Base-by-base conservation (phyloP, 1,140 invertebrate species). In the Drosophila virilis region DNA sequence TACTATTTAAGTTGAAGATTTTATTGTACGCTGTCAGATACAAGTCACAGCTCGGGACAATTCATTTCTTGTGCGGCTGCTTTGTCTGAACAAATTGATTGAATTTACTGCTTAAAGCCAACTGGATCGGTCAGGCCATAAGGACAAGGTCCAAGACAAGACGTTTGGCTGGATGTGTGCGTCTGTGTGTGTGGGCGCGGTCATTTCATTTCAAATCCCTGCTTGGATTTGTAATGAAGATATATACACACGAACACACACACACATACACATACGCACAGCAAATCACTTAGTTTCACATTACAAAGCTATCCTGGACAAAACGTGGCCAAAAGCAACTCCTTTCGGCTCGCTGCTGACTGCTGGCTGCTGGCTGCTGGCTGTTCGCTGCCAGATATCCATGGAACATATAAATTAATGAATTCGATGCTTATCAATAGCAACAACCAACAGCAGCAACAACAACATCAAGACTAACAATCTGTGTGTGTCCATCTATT, bases 351-450 rank as follows among this genome's bases (percentile, higher is more conserved):
- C 8, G 42, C 66, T 79, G 73, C 68, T 75, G 58, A 48, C 70
- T 68, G 61, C 69, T 71, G 58, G 57, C 40, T 59, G 76, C 82
- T n/a, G n/a, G 42, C 66, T 79, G 73, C 68, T 75, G 58, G 52
- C 70, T 68, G 61, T 66, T 71, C 62, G 57, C 40, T 59, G 76
- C 82, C 62, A 73, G 83, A 82, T 83, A 74, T 66, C 57, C 68
- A 71, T 80, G 78, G 80, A 88, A 89, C 83, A 89, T 88, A 88
- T 88, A 88, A 88, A 88, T 88, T 88, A 88, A 88, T 88, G 83
- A 88, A 89, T 88, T 89, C 83, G 83, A 88, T 88, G 84, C 83
- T 88, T 88, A 88, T 88, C 83, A 89, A 86, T 88, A 86, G 72
- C 60, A 61, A 42, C 68, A 74, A 84, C 50, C 51, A 69, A 54